Percentiles rank a stretch among this genome's conserved stretches.
phyloP scores from a whole-genome alignment of 2,888 invertebrate species.

The Dusona sp. region DNA sequence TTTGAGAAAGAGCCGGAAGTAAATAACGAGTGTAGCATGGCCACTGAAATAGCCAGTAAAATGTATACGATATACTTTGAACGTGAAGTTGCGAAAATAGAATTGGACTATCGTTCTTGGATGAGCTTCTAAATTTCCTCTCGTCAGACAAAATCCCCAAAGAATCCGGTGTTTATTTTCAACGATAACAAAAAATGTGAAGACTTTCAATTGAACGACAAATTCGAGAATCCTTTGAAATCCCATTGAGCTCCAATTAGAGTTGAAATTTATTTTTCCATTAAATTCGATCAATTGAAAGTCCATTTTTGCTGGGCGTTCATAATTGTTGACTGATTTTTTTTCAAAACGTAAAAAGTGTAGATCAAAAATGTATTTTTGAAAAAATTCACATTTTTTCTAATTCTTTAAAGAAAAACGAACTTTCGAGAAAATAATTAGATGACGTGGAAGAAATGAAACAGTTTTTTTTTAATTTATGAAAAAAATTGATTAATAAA shows the following conservation, averaged over 20 bases:
- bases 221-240: background rate
- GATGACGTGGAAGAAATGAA: background rate
- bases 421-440: background rate
- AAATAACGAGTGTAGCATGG: constrained; percentile 50
- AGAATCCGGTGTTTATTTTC: constrained; percentile 47
- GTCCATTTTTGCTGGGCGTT: too few relatives aligned
- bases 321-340: too few relatives aligned
- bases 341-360: too few relatives aligned
- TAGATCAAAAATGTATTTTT: too few relatives aligned
- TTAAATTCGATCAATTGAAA: too few relatives aligned
- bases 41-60: constrained; percentile 53
- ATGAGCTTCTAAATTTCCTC: constrained; percentile 36
- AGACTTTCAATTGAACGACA: too few relatives aligned
- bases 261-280: too few relatives aligned
- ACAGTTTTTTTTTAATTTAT: background rate
- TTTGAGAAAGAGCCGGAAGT: constrained; percentile 47
- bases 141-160: constrained; percentile 17
- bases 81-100: constrained; percentile 51
- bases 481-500: background rate
- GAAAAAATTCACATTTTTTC: too few relatives aligned
- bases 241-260: background rate
- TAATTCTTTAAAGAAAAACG: background rate
- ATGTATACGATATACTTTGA: constrained; percentile 29
- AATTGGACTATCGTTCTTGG: constrained; percentile 42
- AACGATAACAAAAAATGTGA: background rate